Conservation (phyloP, 2,888 invertebrate genomes). For the Drosophila birchii region DNA sequence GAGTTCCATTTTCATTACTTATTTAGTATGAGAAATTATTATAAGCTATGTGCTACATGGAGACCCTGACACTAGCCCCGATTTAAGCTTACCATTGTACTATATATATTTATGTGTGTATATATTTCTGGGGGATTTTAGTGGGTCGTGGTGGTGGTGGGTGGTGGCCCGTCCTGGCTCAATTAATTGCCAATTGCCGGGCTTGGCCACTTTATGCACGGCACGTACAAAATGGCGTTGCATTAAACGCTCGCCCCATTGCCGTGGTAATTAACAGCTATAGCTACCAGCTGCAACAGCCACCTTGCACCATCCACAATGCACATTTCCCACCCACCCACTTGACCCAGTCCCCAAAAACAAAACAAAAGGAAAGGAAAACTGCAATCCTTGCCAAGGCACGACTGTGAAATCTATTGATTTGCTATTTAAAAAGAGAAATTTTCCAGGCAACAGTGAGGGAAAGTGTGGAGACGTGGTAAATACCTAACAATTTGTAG, state of each 20-base stretch:
- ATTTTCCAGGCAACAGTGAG: slow-evolving; percentile 15
- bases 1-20: slow-evolving; percentile 60
- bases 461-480: background rate
- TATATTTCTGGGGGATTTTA: background rate
- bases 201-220: slow-evolving; percentile 69
- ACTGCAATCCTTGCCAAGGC: slow-evolving; percentile 36
- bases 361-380: background rate
- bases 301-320: slow-evolving; percentile 1
- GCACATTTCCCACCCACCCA: slow-evolving; percentile 4
- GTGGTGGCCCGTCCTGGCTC: slow-evolving; percentile 18
- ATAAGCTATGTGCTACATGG: background rate
- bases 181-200: slow-evolving; percentile 72
- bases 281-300: slow-evolving; percentile 33
- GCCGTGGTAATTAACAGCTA: slow-evolving; percentile 66
- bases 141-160: slow-evolving; percentile 7
- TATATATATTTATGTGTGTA: background rate
- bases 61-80: background rate
- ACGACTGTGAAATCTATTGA: slow-evolving; percentile 54
- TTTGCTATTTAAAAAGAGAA: slow-evolving; percentile 46
- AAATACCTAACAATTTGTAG: background rate
- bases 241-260: slow-evolving; percentile 64
- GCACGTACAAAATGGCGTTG: slow-evolving; percentile 72
- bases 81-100: slow-evolving; percentile 1
- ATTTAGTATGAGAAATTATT: background rate
- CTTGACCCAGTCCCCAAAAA: slow-evolving; percentile 23